Conservation (phyloP, 2,113 vertebrate genomes). For the Campylomormyrus numenius region DNA sequence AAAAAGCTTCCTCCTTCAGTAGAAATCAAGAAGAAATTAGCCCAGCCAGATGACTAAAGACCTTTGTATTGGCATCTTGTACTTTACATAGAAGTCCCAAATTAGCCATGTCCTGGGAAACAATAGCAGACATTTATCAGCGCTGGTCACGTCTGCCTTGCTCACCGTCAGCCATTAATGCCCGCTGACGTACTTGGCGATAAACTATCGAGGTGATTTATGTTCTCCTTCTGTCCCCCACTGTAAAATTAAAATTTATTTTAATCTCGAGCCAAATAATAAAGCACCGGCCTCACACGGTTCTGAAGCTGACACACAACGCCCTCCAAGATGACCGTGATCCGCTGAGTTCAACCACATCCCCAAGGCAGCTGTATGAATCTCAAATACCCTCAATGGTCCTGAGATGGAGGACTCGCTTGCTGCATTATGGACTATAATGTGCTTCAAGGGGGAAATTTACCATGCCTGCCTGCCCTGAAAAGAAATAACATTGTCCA, state of each 20-base stretch:
- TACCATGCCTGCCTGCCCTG: not conserved
- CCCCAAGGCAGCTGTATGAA: not conserved
- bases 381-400: not conserved
- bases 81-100: constrained; percentile 6
- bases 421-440: not conserved
- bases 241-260: constrained; percentile 9
- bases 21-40: constrained; percentile 14
- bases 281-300: not conserved
- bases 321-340: not conserved
- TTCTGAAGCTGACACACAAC: not conserved
- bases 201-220: constrained; percentile 7
- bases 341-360: not conserved
- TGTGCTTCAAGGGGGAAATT: not conserved
- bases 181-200: not conserved
- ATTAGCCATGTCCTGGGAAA: constrained; percentile 13
- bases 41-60: constrained; percentile 13
- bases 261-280: not conserved
- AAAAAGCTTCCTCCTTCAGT: not conserved
- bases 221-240: not conserved
- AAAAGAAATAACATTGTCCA: not conserved
- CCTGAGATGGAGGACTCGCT: not conserved
- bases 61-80: constrained; percentile 10
- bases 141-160: not conserved
- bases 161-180: not conserved
- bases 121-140: constrained; percentile 15